A percentile compares a stretch with the other conserved stretches of the same genome.
Evolutionary conservation across 2,888 invertebrate species (phyloP).

Genomic region (Urechis unicinctus): DNA sequence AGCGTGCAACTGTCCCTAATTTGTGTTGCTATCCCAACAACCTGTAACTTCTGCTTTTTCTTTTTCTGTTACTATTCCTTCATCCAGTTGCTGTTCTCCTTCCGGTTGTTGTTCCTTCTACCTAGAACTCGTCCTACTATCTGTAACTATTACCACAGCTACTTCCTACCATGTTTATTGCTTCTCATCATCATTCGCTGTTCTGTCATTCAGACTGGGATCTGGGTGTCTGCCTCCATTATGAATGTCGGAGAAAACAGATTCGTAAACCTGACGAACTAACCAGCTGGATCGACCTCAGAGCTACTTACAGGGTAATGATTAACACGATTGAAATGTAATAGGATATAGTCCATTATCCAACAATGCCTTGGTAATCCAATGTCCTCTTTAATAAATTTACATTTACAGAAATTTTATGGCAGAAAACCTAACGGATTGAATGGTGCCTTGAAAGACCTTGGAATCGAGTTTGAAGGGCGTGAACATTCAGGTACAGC

Average conservation of each 20-base stretch:
- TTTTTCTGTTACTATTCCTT: too few species aligned
- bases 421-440: slow-evolving; percentile 55
- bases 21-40: too few species aligned
- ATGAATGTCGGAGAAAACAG: slow-evolving; percentile 59
- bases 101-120: too few species aligned
- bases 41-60: too few species aligned
- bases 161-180: too few species aligned
- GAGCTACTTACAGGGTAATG: slow-evolving; percentile 54
- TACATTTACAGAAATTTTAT: slow-evolving; percentile 55
- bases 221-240: slow-evolving; percentile 57
- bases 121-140: too few species aligned
- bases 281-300: slow-evolving; percentile 59
- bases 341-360: not conserved
- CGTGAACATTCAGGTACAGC: slow-evolving; percentile 55
- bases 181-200: too few species aligned
- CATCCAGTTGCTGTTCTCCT: too few species aligned
- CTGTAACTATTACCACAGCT: too few species aligned
- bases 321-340: too few species aligned
- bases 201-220: slow-evolving; percentile 62
- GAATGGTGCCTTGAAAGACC: slow-evolving; percentile 57
- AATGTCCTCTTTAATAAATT: too few species aligned
- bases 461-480: slow-evolving; percentile 59
- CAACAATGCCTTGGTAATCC: not conserved
- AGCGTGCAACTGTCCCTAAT: too few species aligned
- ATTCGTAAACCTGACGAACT: slow-evolving; percentile 56